phyloP scores from a whole-genome alignment of 2,113 vertebrate genomes.

The Pangasianodon gigas region DNA sequence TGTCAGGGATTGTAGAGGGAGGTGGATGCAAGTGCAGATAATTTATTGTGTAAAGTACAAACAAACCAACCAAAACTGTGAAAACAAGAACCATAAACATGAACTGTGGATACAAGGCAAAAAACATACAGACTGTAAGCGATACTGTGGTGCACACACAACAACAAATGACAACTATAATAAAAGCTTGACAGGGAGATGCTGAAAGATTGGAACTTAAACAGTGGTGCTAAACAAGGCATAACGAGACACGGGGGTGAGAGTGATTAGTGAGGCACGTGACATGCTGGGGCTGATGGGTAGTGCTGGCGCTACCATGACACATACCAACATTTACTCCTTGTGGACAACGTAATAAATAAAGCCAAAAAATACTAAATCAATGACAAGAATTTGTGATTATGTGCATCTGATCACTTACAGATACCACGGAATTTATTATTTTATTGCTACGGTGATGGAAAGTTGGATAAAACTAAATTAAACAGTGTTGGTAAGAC shows the following conservation, averaged over 20 bases:
- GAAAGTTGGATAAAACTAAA: not conserved
- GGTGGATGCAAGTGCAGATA: too few species aligned
- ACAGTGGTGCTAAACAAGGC: not conserved
- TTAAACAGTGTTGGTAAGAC: not conserved
- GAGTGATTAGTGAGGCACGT: not conserved
- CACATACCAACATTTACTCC: not conserved
- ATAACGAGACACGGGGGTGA: not conserved
- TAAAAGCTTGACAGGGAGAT: not conserved
- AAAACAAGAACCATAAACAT: too few species aligned
- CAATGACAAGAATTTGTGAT: not conserved
- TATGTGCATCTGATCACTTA: not conserved
- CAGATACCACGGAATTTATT: not conserved
- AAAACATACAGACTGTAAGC: not conserved
- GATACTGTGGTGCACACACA: not conserved
- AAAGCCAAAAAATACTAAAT: not conserved
- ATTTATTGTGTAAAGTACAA: too few species aligned
- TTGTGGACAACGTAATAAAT: not conserved
- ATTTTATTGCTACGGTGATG: not conserved
- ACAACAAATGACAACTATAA: not conserved
- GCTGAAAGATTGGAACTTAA: not conserved
- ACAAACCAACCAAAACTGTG: too few species aligned
- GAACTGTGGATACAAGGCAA: too few species aligned
- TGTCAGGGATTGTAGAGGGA: too few species aligned
- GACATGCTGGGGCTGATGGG: not conserved
- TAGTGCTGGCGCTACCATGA: not conserved